phyloP scores from a whole-genome alignment of 2,888 invertebrate genomes.

The Tipula unca region DNA sequence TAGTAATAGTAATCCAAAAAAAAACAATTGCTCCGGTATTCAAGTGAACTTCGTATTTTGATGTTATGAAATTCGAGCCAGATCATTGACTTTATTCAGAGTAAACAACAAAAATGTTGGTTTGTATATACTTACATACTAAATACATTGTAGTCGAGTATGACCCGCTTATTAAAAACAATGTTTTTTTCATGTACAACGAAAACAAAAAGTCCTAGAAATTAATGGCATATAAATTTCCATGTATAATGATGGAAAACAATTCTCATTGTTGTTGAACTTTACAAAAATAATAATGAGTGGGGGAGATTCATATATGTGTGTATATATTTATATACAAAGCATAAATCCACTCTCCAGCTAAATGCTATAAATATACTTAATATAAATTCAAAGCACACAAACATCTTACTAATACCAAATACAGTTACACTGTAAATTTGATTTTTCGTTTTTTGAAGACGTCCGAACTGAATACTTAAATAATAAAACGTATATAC shows the following conservation, averaged over 20 bases:
- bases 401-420: not conserved
- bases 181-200: not conserved
- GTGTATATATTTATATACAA: no score
- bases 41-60: no score
- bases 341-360: not conserved
- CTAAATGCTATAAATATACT: not conserved
- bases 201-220: not conserved
- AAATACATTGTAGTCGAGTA: no score
- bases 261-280: not conserved
- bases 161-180: no score
- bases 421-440: no score
- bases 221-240: not conserved
- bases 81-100: no score
- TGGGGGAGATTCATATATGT: no score
- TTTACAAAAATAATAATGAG: not conserved
- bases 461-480: not conserved
- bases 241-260: not conserved
- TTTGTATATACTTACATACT: no score
- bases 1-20: no score
- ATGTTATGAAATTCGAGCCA: no score
- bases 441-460: not conserved
- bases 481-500: not conserved
- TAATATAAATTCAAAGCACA: not conserved
- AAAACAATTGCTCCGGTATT: no score
- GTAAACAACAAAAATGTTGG: no score